Evolutionary conservation across 2,113 vertebrate genomes (phyloP).

Genomic region (Micromys minutus): DNA sequence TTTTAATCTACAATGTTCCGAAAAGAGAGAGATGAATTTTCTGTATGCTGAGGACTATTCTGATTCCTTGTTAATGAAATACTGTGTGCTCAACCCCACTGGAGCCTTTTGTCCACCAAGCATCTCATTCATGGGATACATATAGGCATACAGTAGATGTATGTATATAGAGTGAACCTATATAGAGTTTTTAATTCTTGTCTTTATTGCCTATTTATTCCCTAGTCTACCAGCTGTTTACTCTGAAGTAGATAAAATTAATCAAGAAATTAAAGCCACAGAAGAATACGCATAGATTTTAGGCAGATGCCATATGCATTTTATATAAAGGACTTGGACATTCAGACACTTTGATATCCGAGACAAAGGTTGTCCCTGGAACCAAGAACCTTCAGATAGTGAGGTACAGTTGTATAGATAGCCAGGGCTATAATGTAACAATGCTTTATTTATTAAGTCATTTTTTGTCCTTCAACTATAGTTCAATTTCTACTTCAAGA

Average conservation of each 20-base stretch:
- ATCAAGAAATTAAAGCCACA: not conserved
- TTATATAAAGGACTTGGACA: not conserved
- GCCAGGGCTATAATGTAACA: not conserved
- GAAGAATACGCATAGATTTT: not conserved
- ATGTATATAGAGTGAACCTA: not conserved
- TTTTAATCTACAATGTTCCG: not conserved
- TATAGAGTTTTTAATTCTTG: not conserved
- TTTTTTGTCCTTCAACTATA: not conserved
- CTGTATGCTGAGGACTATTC: not conserved
- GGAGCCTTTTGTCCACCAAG: not conserved
- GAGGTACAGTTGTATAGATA: not conserved
- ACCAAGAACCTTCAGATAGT: not conserved
- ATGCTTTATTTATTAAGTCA: not conserved
- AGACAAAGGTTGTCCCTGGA: not conserved
- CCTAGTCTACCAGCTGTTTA: not conserved
- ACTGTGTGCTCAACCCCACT: not conserved
- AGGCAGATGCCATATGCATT: not conserved
- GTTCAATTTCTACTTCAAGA: not conserved
- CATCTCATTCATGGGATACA: not conserved
- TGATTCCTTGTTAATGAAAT: not conserved
- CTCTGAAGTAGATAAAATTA: not conserved
- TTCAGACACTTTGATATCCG: not conserved
- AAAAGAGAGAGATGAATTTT: not conserved
- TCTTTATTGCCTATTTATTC: not conserved
- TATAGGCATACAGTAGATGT: not conserved